phyloP scores from a whole-genome alignment of 2,888 invertebrate species.

The Drosophila differens region DNA sequence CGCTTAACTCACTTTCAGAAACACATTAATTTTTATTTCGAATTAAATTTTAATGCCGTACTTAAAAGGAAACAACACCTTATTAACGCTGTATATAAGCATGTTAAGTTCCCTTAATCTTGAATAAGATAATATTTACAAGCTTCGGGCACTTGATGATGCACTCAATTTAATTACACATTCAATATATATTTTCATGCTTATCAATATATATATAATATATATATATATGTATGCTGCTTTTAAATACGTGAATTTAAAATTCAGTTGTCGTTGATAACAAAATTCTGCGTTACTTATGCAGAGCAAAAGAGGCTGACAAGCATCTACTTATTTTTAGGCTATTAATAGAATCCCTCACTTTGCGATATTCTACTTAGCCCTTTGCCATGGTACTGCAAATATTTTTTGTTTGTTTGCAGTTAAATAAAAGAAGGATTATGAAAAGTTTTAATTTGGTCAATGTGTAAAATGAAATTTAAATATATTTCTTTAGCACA shows the following conservation, averaged over 20 bases:
- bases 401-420: background rate
- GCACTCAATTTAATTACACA: background rate
- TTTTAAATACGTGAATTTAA: background rate
- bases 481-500: background rate
- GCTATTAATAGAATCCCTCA: background rate
- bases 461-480: background rate
- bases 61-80: background rate
- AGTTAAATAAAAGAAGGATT: background rate
- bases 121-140: background rate
- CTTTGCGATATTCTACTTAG: background rate
- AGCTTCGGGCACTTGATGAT: too few relatives aligned
- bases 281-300: background rate
- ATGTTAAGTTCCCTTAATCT: background rate
- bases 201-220: too few relatives aligned
- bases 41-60: background rate
- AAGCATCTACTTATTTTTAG: background rate
- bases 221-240: background rate
- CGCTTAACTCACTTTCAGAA: background rate
- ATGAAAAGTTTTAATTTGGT: background rate
- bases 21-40: background rate
- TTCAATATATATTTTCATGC: background rate
- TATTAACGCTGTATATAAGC: too few relatives aligned
- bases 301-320: background rate
- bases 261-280: background rate
- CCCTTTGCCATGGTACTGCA: background rate